phyloP scores from a whole-genome alignment of 2,113 vertebrate species.

The Ranitomeya imitator region DNA sequence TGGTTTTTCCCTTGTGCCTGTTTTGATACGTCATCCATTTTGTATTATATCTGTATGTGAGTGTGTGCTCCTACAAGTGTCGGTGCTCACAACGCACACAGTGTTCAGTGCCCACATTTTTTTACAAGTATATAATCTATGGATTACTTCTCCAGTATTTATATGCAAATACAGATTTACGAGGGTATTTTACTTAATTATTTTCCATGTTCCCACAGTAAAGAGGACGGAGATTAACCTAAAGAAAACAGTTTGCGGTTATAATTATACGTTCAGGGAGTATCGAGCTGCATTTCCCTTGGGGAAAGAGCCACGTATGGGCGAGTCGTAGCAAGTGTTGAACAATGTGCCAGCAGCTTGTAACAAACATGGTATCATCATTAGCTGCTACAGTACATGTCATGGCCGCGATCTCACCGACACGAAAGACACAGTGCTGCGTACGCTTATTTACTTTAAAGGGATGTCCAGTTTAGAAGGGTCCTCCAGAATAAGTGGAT shows the following conservation, averaged over 20 bases:
- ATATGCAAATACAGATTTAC: neutral
- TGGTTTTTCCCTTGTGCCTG: too few species aligned
- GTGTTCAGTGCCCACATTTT: neutral
- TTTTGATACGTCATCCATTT: too few species aligned
- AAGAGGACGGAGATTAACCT: neutral
- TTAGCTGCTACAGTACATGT: neutral
- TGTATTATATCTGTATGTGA: too few species aligned
- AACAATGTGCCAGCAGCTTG: neutral
- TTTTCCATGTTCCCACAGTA: conserved; percentile 25
- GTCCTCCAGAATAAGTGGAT: too few species aligned
- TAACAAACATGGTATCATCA: neutral
- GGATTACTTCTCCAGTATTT: neutral
- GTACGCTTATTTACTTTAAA: neutral
- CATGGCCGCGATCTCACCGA: neutral
- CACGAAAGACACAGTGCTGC: neutral
- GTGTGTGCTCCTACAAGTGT: neutral
- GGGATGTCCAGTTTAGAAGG: neutral
- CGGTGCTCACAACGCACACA: neutral
- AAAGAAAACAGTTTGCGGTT: neutral
- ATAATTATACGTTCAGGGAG: conserved; percentile 38
- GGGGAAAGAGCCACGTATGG: neutral
- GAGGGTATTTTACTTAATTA: neutral
- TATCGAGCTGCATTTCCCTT: conserved; percentile 24
- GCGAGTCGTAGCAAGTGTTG: conserved; percentile 8
- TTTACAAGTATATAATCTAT: neutral